phyloP scores from a whole-genome alignment of 2,888 invertebrate species.

The Chrysina gloriosa region DNA sequence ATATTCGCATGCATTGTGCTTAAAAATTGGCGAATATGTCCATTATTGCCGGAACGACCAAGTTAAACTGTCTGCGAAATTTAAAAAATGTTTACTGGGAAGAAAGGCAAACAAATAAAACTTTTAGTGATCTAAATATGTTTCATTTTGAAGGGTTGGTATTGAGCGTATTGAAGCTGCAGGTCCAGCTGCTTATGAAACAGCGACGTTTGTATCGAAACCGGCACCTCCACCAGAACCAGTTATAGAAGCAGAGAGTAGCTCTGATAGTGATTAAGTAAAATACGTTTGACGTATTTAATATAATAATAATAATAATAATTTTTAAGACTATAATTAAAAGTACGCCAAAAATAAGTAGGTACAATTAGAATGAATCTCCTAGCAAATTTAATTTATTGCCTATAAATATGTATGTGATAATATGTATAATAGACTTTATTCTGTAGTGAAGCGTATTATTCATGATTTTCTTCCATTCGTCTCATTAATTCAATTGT shows the following conservation, averaged over 20 bases:
- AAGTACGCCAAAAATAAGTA: conserved; percentile 22
- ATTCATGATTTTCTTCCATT: conserved; percentile 21
- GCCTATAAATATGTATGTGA: conserved; percentile 7
- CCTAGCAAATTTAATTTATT: conserved; percentile 18
- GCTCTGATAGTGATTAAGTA: conserved; percentile 66
- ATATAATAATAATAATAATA: too few relatives aligned
- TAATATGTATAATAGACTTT: background rate
- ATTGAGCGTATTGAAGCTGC: conserved; percentile 88
- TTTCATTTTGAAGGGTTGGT: conserved; percentile 74
- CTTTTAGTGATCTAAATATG: background rate
- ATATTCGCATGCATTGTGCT: too few relatives aligned
- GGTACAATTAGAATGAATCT: background rate
- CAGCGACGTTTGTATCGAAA: conserved; percentile 70
- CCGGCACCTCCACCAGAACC: conserved; percentile 62
- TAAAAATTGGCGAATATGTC: too few relatives aligned
- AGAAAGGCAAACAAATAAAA: too few relatives aligned
- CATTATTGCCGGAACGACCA: too few relatives aligned
- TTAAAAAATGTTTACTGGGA: too few relatives aligned
- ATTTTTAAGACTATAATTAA: too few relatives aligned
- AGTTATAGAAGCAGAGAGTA: conserved; percentile 62
- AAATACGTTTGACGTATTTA: too few relatives aligned
- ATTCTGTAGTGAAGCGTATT: background rate
- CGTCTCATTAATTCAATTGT: conserved; percentile 22
- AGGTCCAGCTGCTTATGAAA: conserved; percentile 75
- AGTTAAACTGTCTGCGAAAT: too few relatives aligned